Evolutionary conservation across 1,140 invertebrate genomes (phyloP), one percentile per base, ranked within the genome.

Genomic region (Cyclina sinensis): DNA sequence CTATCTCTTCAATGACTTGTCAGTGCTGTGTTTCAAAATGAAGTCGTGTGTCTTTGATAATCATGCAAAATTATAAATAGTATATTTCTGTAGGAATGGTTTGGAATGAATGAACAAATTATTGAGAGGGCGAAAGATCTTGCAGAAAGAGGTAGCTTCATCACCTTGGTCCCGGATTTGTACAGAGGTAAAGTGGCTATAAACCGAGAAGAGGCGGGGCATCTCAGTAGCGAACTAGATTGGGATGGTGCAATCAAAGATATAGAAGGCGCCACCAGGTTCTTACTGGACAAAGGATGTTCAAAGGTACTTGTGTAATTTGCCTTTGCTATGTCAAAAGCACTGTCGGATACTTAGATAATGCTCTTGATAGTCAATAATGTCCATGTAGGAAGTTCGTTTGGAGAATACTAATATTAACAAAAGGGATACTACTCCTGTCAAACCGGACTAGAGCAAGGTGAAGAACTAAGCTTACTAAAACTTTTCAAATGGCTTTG

Each of bases 81-180:
- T 43, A 43, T 43, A 43, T 43, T 7, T 43, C 82, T 18, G 24
- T 89, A 94, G 80, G 94, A 94, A 90, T 95, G 94, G 94, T 95
- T 94, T 94, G 94, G 94, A 12, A 79, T 95, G 86, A 95, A 95
- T 90, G 62, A 93, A 7, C 94, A 95, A 85, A 95, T 95, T 32
- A 81, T 92, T 73, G 88, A 93, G 0, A 91, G 92, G 65, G 94
- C 92, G 3, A 79, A 86, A 24, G 83, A 91, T 12, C 86, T 95
- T 27, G 85, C 70, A 3, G 86, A 83, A 27, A 74, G 46, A 32
- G 92, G 91, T 11, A 80, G 88, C 27, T 93, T 93, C 83, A 86
- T 93, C 1, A 92, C 94, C 24, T 65, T 95, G 0, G 92, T 93
- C 18, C 94, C 94, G 12, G 94, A 95, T 76, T 92, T 95, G 39